These are phyloP conservation scores for Berghia stephanieae DNA, from an alignment of 1,140 invertebrate genomes.

Conservation along the genomic window DNA sequence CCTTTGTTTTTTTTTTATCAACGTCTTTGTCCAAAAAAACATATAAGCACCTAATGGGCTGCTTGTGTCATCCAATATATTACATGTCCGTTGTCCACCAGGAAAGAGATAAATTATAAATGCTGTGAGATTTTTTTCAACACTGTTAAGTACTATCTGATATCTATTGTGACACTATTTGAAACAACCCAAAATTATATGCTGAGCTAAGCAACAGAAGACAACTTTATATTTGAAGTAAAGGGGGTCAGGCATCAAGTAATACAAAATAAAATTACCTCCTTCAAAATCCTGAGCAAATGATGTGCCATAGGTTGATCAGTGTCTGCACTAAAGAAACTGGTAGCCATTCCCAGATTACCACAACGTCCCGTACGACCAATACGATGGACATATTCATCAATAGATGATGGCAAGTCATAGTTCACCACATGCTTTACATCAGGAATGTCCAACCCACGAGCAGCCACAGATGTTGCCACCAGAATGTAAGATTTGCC, in stretches of 20 bases:
- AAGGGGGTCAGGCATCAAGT: background rate
- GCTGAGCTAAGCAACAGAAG: constrained; percentile 23
- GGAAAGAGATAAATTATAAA: no score
- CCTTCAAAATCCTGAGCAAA: constrained; percentile 77
- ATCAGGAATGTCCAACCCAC: constrained; percentile 84
- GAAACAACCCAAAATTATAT: no score
- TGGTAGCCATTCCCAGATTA: constrained; percentile 87
- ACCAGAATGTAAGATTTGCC: constrained; percentile 78
- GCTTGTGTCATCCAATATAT: no score
- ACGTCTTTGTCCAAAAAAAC: no score
- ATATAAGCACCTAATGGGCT: no score
- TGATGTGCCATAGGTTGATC: constrained; percentile 74
- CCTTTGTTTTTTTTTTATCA: background rate
- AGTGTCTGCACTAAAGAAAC: constrained; percentile 77
- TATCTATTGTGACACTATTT: no score
- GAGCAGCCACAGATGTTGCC: constrained; percentile 91
- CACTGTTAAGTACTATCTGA: no score
- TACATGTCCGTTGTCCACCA: no score
- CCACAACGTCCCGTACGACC: constrained; percentile 94
- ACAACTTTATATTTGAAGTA: background rate
- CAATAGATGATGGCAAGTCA: constrained; percentile 83
- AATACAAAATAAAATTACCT: constrained; percentile 59
- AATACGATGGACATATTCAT: constrained; percentile 95
- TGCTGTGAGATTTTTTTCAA: no score
- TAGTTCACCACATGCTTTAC: constrained; percentile 91